Base-by-base conservation (phyloP, 1,140 invertebrate genomes). In the Bicyclus anynana region DNA sequence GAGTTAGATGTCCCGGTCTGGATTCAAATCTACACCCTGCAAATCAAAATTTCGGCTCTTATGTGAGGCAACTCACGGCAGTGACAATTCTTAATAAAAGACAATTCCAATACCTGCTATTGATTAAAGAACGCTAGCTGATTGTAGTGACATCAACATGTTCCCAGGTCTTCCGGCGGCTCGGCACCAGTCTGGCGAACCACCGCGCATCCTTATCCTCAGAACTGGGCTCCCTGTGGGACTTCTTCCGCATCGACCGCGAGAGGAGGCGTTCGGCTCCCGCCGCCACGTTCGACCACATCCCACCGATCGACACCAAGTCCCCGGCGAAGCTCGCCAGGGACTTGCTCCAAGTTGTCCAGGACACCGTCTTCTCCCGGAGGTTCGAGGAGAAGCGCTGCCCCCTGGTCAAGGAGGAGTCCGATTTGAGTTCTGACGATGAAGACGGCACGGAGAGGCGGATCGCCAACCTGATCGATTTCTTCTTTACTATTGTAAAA, bases 221-320 rank as follows among this genome's bases (percentile, higher is more conserved):
- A 5, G 87, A 89, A 53, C 69, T 89, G 0, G 87, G 88, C 16
- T 88, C 86, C n/a, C 67, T 90, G 2, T 90, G 89, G 87, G 89
- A 90, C 59, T 89, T 89, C 68, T 77, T 88, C 54, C 64, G 74
- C n/a, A 76, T 73, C 14, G 79, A 84, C 40, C 68, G 75, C n/a
- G 79, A 82, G 56, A 63, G 81, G 23, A 55, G 80, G 17, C 74
- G 83, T 10, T 85, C 40, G 6, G 40, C 81, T 18, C 70, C 77
- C 5, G 65, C 76, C 6, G 68, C 65, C 14, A 63, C 76, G 18
- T 82, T 80, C 47, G 82, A 87, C 7, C 29, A 33, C 3, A 33
- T 33, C 29, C 29, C 29, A n/a, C 29, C 29, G n/a, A 77, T 84
- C 13, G 79, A 83, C 50, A 67, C 80, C 23, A 73, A 74, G 35